Percentiles rank a stretch among this genome's conserved stretches.
Conservation (phyloP, 2,113 vertebrate species). For the Heterotis niloticus region DNA sequence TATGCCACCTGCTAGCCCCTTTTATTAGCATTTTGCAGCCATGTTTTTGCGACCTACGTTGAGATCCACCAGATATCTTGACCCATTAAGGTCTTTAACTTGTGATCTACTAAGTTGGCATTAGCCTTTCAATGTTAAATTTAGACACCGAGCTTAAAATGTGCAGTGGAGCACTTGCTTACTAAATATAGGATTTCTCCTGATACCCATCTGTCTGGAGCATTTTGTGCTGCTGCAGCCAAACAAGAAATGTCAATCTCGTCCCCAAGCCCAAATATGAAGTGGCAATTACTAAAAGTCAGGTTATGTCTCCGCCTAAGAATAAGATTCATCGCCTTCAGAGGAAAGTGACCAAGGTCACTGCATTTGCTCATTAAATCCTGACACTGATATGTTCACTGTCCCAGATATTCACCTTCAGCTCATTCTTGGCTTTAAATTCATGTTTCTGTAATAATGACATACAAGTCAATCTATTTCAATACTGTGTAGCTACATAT, state of each 20-base stretch:
- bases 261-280: neutral
- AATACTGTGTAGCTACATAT: too few relatives aligned
- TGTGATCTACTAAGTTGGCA: neutral
- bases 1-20: neutral
- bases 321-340: neutral
- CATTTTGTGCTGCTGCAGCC: neutral
- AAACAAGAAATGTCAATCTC: neutral
- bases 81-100: neutral
- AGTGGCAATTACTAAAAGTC: neutral
- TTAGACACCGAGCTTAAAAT: neutral
- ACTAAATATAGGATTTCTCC: neutral
- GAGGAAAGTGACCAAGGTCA: neutral
- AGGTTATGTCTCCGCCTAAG: neutral
- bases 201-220: neutral
- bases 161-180: neutral
- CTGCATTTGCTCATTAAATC: neutral
- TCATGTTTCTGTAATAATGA: too few relatives aligned
- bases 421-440: too few relatives aligned
- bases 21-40: neutral
- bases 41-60: neutral
- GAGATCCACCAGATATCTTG: neutral
- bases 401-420: too few relatives aligned
- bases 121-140: neutral
- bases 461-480: too few relatives aligned
- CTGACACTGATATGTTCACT: neutral